Evolutionary conservation across 2,113 vertebrate species (phyloP), one percentile per base, ranked within the genome.

Genomic region (Piprites chloris): DNA sequence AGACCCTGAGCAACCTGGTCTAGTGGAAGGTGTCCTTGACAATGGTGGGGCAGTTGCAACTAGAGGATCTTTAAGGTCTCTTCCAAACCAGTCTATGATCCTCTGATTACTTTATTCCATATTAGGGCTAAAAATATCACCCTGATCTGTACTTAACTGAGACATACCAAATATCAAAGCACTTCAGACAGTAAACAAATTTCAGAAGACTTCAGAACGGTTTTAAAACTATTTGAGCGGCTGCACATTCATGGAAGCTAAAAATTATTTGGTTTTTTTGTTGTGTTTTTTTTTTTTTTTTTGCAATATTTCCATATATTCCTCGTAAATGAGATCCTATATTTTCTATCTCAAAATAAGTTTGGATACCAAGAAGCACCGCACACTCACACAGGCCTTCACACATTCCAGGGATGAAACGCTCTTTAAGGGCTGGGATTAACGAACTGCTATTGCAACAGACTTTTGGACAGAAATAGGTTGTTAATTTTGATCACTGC

Each of bases 401-500:
- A 13, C 9, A 2, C 9, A 42, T 44, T 20, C 32, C 30, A 68
- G 32, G 65, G 22, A 56, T 24, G 28, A 67, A 35, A 27, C 0
- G 1, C 21, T 47, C 50, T 37, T n/a, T 46, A 59, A 74, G 56
- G 42, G 27, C 73, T 67, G 55, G 12, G 27, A 58, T 88, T 77
- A 90, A 88, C 56, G 86, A 80, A 53, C 8, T 74, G 58, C 50
- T 59, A 50, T 17, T 88, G 37, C 42, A 85, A 37, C 28, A 88
- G 63, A 65, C 9, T 74, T 77, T 14, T 27, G 41, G 84, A 71
- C 39, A 92, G n/a, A 41, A 83, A 65, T 3, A 66, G 21, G n/a
- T 42, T 84, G 32, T 53, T 84, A 84, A 86, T 71, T 88, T 95
- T 88, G 93, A 86, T 30, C 63, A 47, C 49, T 28, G 72, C 56